Conservation (phyloP, 2,888 invertebrate genomes). For the Ophonus ardosiacus region DNA sequence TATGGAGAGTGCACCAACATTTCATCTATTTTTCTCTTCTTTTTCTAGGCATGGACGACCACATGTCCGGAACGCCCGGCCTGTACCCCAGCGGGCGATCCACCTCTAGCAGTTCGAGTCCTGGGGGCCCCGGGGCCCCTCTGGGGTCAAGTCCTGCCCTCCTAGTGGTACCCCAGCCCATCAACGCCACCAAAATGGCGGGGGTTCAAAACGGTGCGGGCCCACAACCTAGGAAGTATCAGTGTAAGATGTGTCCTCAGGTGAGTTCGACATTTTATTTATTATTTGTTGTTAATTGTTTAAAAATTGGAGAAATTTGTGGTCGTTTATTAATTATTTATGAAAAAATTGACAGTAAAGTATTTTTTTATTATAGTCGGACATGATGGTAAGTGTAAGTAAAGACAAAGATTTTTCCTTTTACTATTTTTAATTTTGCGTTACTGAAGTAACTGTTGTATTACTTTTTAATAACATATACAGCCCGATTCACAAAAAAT, state of each 20-base stretch:
- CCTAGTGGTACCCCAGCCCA: conserved; percentile 93
- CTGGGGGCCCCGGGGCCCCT: conserved; percentile 76
- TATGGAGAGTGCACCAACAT: no score
- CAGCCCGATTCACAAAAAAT: no score
- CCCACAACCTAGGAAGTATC: conserved; percentile 86
- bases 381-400: neutral
- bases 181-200: conserved; percentile 83
- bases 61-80: conserved; percentile 73
- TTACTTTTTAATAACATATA: neutral
- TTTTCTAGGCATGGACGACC: conserved; percentile 65
- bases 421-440: neutral
- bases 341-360: neutral
- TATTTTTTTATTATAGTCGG: neutral
- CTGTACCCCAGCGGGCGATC: conserved; percentile 77
- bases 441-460: neutral
- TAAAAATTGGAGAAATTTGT: no score
- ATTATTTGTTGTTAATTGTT: no score
- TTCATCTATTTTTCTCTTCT: no score
- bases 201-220: conserved; percentile 74
- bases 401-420: neutral
- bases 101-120: conserved; percentile 76
- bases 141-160: conserved; percentile 81
- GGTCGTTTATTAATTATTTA: no score
- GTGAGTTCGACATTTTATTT: conserved; percentile 79
- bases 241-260: conserved; percentile 98